phyloP scores from a whole-genome alignment of 2,797 vertebrate species.

The Loriculus beryllinus region DNA sequence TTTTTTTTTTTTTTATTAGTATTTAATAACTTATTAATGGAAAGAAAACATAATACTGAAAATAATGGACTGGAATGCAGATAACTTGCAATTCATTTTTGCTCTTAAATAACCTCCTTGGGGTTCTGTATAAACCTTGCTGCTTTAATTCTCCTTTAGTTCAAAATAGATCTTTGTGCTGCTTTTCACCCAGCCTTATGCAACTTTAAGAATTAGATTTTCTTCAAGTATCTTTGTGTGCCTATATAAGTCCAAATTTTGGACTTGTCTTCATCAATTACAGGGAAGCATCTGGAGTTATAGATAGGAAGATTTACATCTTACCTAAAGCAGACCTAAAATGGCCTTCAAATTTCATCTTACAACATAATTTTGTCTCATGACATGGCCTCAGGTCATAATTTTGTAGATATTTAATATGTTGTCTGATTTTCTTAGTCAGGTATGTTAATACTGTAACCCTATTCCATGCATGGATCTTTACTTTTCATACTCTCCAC shows the following conservation, averaged over 20 bases:
- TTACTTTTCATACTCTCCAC: not conserved
- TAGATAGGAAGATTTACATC: not conserved
- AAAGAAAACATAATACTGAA: not conserved
- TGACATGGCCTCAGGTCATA: not conserved
- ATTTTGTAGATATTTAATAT: not conserved
- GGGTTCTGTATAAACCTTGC: not conserved
- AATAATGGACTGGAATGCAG: not conserved
- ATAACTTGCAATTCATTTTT: not conserved
- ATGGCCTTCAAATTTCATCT: not conserved
- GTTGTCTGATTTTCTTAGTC: not conserved
- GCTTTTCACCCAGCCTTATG: not conserved
- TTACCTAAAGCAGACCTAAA: not conserved
- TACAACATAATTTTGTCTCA: not conserved
- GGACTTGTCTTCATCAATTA: not conserved
- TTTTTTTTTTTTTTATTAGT: not conserved
- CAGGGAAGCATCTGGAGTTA: not conserved
- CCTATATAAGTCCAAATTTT: not conserved
- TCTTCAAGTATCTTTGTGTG: not conserved
- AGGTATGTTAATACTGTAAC: not conserved
- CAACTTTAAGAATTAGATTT: not conserved
- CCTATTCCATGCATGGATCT: not conserved
- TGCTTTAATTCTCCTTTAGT: not conserved
- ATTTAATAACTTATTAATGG: not conserved
- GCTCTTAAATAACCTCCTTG: not conserved
- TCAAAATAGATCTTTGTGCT: not conserved